Evolutionary conservation across 1,140 invertebrate genomes (phyloP), one percentile per base, ranked within the genome.

Genomic region (Formica selysi): DNA sequence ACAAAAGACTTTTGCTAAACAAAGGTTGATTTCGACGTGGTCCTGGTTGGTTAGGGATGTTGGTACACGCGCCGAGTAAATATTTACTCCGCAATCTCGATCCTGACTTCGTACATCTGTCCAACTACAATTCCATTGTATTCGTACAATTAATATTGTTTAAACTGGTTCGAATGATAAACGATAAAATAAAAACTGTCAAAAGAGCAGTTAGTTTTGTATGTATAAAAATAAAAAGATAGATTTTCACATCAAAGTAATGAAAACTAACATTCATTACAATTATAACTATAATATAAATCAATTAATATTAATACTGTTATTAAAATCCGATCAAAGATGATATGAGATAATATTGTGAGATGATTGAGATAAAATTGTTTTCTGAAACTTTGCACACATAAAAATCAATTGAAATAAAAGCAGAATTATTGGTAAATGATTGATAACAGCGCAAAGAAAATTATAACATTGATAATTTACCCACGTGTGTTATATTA

Each of bases 21-120:
- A 67, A 62, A 89, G 41, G 19, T 83, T 13, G 19, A 32, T 61
- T 44, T 22, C 19, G 44, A 16, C 11, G 16, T n/a, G 16, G 48
- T 19, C 78, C 65, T 26, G 22, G 1, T 80, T 16, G 48, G n/a
- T 6, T 19, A 62, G 83, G 86, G 81, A 86, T 61, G 70, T 71
- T 76, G 57, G 89, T 79, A 89, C 91, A 92, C 93, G 91, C 92
- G 90, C 80, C 90, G 89, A 76, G 89, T 92, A 94, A 94, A 94
- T 94, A 93, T 94, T 94, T 93, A 90, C 92, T 90, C 76, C 59
- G 61, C 51, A 83, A 85, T 89, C 87, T 86, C 92, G 89, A 93
- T 93, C 91, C 86, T 91, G 83, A 90, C 86, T 92, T 91, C 59
- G 54, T 29, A 44, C 36, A 38, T 67, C 48, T 51, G 10, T n/a